These are phyloP conservation scores for Minunthozetes semirufus DNA, from an alignment of 2,888 invertebrate genomes.

Conservation along the genomic window DNA sequence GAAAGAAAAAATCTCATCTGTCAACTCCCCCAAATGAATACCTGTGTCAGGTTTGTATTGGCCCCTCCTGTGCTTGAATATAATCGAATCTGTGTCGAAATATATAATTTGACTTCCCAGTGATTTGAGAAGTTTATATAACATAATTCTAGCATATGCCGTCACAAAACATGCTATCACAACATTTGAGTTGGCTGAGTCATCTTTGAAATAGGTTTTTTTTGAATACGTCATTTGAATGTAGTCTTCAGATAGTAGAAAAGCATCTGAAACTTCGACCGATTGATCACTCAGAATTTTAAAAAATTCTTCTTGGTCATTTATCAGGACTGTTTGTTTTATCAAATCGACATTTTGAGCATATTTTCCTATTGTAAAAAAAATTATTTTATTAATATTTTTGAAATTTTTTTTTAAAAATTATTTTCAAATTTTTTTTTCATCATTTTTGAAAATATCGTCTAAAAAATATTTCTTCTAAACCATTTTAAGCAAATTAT, in stretches of 20 bases:
- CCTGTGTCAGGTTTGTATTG: slow-evolving; percentile 43
- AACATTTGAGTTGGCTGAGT: slow-evolving; percentile 41
- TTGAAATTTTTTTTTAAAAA: too few relatives aligned
- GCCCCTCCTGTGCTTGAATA: slow-evolving; percentile 42
- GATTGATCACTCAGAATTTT: slow-evolving; percentile 30
- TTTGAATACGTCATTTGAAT: slow-evolving; percentile 5
- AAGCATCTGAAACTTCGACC: neutral
- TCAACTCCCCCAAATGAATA: slow-evolving; percentile 46
- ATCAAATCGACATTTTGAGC: slow-evolving; percentile 36
- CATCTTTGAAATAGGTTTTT: neutral
- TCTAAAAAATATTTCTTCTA: too few relatives aligned
- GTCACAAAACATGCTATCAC: slow-evolving; percentile 48
- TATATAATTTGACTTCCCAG: slow-evolving; percentile 46
- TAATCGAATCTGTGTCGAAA: slow-evolving; percentile 47
- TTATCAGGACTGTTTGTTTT: slow-evolving; percentile 27
- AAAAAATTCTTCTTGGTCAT: slow-evolving; percentile 32
- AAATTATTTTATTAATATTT: too few relatives aligned
- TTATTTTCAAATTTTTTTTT: too few relatives aligned
- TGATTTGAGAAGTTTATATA: slow-evolving; percentile 45
- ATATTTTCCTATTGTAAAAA: slow-evolving; percentile 37
- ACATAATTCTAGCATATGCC: slow-evolving; percentile 45
- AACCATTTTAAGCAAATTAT: too few relatives aligned
- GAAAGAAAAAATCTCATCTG: slow-evolving; percentile 45
- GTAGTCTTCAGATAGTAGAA: neutral
- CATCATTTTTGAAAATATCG: too few relatives aligned